Evolutionary conservation across 37 sponge, comb jelly and placozoan genomes (phyloP), one percentile per base, ranked within the genome.

Genomic region (Axinella damicornis): DNA sequence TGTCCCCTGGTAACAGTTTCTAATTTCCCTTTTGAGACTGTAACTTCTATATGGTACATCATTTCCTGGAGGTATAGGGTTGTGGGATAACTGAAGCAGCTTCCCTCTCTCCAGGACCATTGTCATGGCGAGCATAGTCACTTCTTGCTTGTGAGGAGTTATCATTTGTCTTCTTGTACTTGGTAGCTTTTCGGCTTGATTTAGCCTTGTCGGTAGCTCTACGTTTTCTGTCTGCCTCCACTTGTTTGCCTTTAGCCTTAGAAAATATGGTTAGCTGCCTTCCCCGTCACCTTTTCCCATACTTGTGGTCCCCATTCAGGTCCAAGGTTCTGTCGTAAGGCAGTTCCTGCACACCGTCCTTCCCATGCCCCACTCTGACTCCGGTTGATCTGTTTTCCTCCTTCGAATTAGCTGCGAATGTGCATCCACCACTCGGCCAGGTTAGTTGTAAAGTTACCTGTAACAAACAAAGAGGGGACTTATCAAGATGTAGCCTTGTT

Each of bases 381-480:
- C 32, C 83, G 13, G 73, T 83, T 83, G 19, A 72, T 72, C 2
- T 24, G 27, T 25, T 83, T 83, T 21, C 82, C 82, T 13, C 82
- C 71, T 11, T 81, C 82, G 53, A 81, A 81, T 61, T 81, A 69
- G 5, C 33, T 6, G 6, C 71, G 55, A n/a, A 81, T 69, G 57
- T 40, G 56, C 71, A 81, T 81, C 82, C 82, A 81, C 4, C 22
- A 53, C 40, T 81, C 82, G 1, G 71, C 71, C 24, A 81, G 71
- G 71, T 81, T 70, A 12, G 82, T 81, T 1, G 69, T 68, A 4
- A 31, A 57, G 22, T 61, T 79, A 38, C 69, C 80, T 38, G 65
- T n/a, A n/a, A n/a, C n/a, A n/a, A n/a, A n/a, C n/a, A n/a, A n/a
- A n/a, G n/a, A n/a, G n/a, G n/a, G n/a, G n/a, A n/a, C n/a, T n/a